phyloP scores from a whole-genome alignment of 1,140 invertebrate genomes.

The Drosophila setifemur region DNA sequence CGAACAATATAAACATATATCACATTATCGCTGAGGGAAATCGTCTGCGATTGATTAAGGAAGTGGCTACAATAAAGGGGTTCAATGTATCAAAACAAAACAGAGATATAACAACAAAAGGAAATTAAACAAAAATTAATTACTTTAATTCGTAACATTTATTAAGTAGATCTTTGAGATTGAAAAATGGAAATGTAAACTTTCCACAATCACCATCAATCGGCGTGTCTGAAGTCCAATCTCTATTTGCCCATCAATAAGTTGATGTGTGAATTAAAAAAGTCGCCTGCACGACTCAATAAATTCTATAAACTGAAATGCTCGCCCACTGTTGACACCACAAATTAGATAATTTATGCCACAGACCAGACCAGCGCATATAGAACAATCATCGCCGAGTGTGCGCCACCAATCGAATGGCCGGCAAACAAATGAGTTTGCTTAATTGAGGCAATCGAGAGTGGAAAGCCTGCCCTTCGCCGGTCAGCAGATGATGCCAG shows the following conservation, averaged over 20 bases:
- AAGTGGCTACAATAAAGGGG: constrained; percentile 7
- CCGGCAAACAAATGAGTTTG: constrained; percentile 12
- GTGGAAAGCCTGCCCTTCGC: no score
- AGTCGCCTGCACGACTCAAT: constrained; percentile 25
- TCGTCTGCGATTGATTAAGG: constrained; percentile 23
- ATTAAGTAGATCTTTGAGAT: not conserved
- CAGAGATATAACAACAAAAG: not conserved
- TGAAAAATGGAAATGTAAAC: not conserved
- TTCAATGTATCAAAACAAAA: constrained; percentile 17
- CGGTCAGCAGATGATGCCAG: constrained; percentile 1
- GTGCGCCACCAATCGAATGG: constrained; percentile 8
- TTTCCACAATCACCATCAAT: constrained; percentile 35
- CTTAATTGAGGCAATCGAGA: constrained; percentile 20
- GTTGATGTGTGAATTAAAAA: constrained; percentile 58
- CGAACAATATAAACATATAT: constrained; percentile 3
- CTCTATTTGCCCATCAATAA: constrained; percentile 23
- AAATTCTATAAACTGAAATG: constrained; percentile 17
- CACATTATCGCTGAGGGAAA: constrained; percentile 13
- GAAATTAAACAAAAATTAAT: no score
- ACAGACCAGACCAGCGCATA: constrained; percentile 4
- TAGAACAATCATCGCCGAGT: constrained; percentile 16
- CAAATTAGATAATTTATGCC: constrained; percentile 58
- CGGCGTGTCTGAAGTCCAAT: constrained; percentile 51
- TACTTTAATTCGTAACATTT: no score
- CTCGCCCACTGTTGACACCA: constrained; percentile 43